A percentile compares a stretch with the other conserved stretches of the same genome.
phyloP scores from a whole-genome alignment of 2,113 vertebrate species.

The Muntiacus muntjak region DNA sequence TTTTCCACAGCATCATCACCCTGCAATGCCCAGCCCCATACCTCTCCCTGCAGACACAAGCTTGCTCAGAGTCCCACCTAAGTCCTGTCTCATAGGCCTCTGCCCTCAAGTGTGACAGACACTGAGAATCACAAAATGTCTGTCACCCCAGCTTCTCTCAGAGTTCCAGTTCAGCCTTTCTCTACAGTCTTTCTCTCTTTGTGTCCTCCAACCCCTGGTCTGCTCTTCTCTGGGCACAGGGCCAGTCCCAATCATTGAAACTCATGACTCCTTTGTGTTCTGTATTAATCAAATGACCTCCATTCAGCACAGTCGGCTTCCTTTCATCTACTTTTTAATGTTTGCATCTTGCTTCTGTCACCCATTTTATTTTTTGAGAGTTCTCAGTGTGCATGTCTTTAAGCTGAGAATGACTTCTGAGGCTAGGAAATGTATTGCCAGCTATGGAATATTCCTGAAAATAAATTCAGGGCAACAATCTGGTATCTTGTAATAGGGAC shows the following conservation, averaged over 20 bases:
- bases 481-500: neutral
- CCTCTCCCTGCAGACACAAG: neutral
- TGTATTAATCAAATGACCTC: slow-evolving; percentile 27
- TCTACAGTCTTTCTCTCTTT: neutral
- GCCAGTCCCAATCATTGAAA: slow-evolving; percentile 38
- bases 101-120: neutral
- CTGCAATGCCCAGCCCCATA: fast-evolving
- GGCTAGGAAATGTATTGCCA: slow-evolving; percentile 40
- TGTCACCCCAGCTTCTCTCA: neutral
- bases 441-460: slow-evolving; percentile 37
- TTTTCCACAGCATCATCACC: too few species aligned
- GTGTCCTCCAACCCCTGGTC: neutral
- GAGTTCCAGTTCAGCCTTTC: slow-evolving; percentile 8
- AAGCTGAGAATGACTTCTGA: neutral
- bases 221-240: neutral
- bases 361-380: slow-evolving; percentile 65
- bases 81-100: neutral
- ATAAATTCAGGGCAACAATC: slow-evolving; percentile 30
- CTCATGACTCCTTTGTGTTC: slow-evolving; percentile 45
- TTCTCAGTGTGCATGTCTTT: slow-evolving; percentile 64
- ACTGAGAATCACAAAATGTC: neutral
- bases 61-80: neutral
- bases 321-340: slow-evolving; percentile 48
- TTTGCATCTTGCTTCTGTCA: slow-evolving; percentile 58
- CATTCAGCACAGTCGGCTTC: neutral